Percentiles rank a stretch among this genome's conserved stretches.
phyloP scores from a whole-genome alignment of 2,797 vertebrate genomes.

The Pelochelys cantorii region DNA sequence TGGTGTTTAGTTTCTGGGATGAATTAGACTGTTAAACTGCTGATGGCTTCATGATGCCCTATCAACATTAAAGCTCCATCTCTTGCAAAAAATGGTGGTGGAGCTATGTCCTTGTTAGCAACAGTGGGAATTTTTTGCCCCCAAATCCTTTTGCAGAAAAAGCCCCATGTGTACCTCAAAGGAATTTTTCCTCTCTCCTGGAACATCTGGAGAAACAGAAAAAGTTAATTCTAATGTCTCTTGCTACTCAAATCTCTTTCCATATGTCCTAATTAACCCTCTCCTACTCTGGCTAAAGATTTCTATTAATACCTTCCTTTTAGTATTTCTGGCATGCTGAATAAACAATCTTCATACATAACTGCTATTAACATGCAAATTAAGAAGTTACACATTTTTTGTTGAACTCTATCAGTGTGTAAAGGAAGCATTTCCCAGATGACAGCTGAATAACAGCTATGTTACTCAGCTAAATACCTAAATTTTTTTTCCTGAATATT shows the following conservation, averaged over 20 bases:
- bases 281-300: slow-evolving; percentile 44
- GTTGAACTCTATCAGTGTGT: slow-evolving; percentile 31
- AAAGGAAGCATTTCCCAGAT: slow-evolving; percentile 39
- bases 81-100: not conserved
- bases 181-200: not conserved
- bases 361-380: slow-evolving; percentile 61
- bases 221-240: slow-evolving; percentile 54
- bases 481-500: not conserved
- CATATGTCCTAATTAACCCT: slow-evolving; percentile 60
- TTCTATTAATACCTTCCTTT: slow-evolving; percentile 67
- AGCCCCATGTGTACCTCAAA: slow-evolving; percentile 16
- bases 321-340: not conserved
- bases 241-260: slow-evolving; percentile 37
- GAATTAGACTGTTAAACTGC: not conserved
- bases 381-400: slow-evolving; percentile 18
- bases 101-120: slow-evolving; percentile 12
- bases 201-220: slow-evolving; percentile 33
- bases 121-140: slow-evolving; percentile 20
- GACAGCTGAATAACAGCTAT: slow-evolving; percentile 14
- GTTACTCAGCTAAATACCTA: not conserved
- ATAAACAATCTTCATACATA: slow-evolving; percentile 36
- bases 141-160: slow-evolving; percentile 17
- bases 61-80: not conserved
- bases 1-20: not conserved
- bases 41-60: not conserved